phyloP scores from a whole-genome alignment of 2,113 vertebrate genomes.

The Athene noctua region DNA sequence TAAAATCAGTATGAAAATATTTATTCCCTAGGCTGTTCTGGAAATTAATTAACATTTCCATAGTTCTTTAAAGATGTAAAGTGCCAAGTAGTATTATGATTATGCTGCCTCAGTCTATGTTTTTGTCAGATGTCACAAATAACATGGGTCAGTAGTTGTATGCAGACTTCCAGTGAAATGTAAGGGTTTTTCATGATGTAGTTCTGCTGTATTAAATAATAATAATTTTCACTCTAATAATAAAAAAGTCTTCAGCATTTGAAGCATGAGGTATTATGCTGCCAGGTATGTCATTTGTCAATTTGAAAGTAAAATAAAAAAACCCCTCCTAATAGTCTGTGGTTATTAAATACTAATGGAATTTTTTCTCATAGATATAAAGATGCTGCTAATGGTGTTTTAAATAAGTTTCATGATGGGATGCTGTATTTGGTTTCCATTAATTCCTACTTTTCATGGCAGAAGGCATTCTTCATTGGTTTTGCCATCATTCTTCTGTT shows the following conservation, averaged over 20 bases:
- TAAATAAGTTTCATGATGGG: not conserved
- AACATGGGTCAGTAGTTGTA: not conserved
- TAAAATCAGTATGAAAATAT: slow-evolving; percentile 47
- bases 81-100: slow-evolving; percentile 13
- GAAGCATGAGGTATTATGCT: not conserved
- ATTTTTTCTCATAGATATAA: not conserved
- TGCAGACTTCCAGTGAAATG: not conserved
- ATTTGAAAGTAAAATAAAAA: not conserved
- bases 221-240: not conserved
- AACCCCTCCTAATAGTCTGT: not conserved
- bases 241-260: not conserved
- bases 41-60: slow-evolving; percentile 50
- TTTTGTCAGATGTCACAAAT: not conserved
- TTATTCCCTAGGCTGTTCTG: slow-evolving; percentile 52
- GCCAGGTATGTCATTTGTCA: not conserved
- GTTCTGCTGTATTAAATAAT: not conserved
- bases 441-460: not conserved
- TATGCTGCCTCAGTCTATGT: not conserved
- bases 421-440: not conserved
- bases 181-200: not conserved
- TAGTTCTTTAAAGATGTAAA: slow-evolving; percentile 48
- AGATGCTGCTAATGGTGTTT: not conserved
- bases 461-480: not conserved
- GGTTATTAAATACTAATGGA: not conserved
- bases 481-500: not conserved